A percentile compares a stretch with the other conserved stretches of the same genome.
Conservation (phyloP, 2,888 invertebrate genomes). For the Agriopis aurantiaria region DNA sequence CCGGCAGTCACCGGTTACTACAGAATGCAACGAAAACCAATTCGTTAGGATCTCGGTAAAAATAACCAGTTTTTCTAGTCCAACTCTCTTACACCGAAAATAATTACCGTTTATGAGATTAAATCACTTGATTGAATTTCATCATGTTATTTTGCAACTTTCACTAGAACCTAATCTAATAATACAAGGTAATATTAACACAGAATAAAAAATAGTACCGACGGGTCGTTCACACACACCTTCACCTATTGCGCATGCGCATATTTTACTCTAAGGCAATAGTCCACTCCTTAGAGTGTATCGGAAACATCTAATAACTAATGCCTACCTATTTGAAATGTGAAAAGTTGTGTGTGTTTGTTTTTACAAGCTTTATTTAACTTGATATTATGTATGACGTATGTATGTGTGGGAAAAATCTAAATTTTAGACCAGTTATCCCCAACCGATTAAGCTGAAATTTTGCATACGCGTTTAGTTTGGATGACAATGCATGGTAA, state of each 20-base stretch:
- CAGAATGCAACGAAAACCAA: too few species aligned
- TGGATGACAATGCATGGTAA: too few species aligned
- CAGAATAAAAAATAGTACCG: conserved; percentile 5
- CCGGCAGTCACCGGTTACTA: too few species aligned
- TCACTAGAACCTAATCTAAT: conserved; percentile 19
- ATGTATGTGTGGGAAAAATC: too few species aligned
- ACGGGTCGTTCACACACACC: conserved; percentile 24
- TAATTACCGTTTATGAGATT: background rate
- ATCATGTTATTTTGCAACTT: conserved; percentile 19
- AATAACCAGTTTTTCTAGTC: background rate
- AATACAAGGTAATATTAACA: conserved; percentile 11
- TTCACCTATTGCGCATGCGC: conserved; percentile 13
- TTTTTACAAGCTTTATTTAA: too few species aligned
- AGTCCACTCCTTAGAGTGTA: background rate
- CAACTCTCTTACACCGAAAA: background rate
- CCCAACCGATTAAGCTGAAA: too few species aligned
- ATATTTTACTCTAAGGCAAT: conserved; percentile 7
- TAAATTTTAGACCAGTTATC: too few species aligned
- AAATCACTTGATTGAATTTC: conserved; percentile 13
- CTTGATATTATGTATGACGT: too few species aligned
- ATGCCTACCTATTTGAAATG: too few species aligned
- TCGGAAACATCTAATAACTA: background rate
- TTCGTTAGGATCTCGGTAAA: background rate
- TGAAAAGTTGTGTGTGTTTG: too few species aligned
- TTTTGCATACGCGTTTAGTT: too few species aligned